Evolutionary conservation across 2,113 vertebrate species (phyloP).

Genomic region (Ictalurus punctatus): DNA sequence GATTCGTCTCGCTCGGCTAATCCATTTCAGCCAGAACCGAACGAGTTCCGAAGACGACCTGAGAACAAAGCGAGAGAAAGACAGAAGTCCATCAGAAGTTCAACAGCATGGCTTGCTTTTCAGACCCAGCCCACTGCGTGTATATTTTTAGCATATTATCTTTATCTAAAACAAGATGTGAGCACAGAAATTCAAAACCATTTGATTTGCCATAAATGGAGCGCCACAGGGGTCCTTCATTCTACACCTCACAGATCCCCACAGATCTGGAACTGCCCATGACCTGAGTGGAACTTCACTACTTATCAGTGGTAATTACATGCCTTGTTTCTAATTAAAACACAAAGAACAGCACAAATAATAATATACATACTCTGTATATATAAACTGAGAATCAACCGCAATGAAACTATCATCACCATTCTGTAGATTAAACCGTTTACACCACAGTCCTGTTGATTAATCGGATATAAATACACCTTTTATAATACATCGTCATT

Average conservation of each 20-base stretch:
- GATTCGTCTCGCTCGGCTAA: neutral
- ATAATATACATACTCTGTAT: too few species aligned
- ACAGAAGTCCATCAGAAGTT: neutral
- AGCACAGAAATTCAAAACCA: neutral
- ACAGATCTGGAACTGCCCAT: too few species aligned
- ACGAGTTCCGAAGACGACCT: constrained; percentile 11
- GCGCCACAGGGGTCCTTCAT: neutral
- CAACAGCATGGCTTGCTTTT: neutral
- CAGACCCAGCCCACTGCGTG: neutral
- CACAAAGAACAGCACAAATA: too few species aligned
- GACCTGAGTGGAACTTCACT: too few species aligned
- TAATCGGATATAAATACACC: neutral
- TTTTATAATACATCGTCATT: neutral
- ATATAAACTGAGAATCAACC: too few species aligned
- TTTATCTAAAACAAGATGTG: neutral
- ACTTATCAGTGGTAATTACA: too few species aligned
- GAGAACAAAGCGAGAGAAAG: neutral
- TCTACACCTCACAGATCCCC: too few species aligned
- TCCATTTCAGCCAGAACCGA: constrained; percentile 13
- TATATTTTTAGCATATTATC: neutral
- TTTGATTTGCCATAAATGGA: neutral
- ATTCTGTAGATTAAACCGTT: neutral
- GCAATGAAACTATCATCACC: too few species aligned
- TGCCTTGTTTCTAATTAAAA: too few species aligned
- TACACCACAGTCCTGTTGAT: neutral